Evolutionary conservation across 30 jellyfish, hydroid and myxozoan genomes (phyloP), one percentile per base, ranked within the genome.

Genomic region (Haliclystus octoradiatus): DNA sequence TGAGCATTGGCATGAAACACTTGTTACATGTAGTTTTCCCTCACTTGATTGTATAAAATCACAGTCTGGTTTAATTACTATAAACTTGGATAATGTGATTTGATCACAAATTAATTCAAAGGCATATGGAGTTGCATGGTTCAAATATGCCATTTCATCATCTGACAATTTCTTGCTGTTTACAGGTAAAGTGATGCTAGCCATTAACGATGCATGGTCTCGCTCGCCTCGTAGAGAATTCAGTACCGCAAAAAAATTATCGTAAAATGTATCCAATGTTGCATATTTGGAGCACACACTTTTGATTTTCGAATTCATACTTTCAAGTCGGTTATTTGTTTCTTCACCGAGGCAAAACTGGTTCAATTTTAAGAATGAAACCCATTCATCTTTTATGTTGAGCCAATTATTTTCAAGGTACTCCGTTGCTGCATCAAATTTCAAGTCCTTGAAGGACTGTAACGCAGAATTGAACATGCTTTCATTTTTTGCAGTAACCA

Each of bases 251-350:
- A 76, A 66, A 34, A 76, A 76, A 29, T 67, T 75, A 28, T 74
- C 25, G 30, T 63, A 74, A 66, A 53, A 76, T 50, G 32, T 76
- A 75, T 69, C 13, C 63, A 76, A 31, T 50, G 28, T 50, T 30
- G 71, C 51, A 52, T 76, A 65, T 29, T 19, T 30, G 26, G 28
- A 33, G 5, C 65, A 33, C 24, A 76, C 88, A 49, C 46, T 68
- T 62, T 78, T 78, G 22, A 78, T 4, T 26, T 78, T 78, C 49
- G 50, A 68, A 70, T 78, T 78, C 1, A 79, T 28, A 70, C 76
- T 68, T 49, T 76, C 89, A 14, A 76, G 34, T 19, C 89, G 73
- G 66, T 76, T 76, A 51, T 76, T 76, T 29, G 89, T 76, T 65
- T 66, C 67, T 50, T 76, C 84, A 9, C 84, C 84, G 50, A 76